Percentiles rank a stretch among this genome's conserved stretches.
Conservation (phyloP, 2,797 vertebrate species). For the Pogoniulus pusillus region DNA sequence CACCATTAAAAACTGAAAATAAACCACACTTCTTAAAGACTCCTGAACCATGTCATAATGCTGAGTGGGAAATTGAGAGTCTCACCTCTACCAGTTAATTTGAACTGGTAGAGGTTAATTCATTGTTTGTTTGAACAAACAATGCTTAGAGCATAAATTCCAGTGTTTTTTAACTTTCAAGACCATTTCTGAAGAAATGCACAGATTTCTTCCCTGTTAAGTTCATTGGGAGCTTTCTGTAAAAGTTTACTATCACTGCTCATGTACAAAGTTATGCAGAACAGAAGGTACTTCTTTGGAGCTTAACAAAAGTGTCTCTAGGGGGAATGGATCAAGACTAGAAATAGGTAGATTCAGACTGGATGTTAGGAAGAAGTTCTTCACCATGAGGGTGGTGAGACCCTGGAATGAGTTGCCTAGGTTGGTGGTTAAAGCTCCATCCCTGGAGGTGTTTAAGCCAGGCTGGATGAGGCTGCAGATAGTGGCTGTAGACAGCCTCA, state of each 20-base stretch:
- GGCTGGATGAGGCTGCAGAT: too few species aligned
- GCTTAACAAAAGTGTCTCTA: neutral
- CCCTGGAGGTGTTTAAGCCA: too few species aligned
- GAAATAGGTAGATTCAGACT: too few species aligned
- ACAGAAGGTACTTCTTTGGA: neutral
- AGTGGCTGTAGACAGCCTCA: too few species aligned
- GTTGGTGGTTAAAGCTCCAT: too few species aligned
- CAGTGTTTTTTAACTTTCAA: neutral
- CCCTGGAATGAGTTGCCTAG: too few species aligned
- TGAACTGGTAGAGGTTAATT: too few species aligned
- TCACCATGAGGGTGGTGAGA: too few species aligned
- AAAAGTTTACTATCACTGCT: neutral
- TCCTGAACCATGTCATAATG: neutral
- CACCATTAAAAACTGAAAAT: neutral
- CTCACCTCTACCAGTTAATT: neutral
- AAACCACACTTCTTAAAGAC: neutral
- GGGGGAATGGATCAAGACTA: too few species aligned
- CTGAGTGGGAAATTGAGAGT: neutral
- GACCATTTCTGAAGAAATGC: neutral
- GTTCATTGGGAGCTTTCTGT: neutral
- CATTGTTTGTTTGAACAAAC: neutral
- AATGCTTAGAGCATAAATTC: neutral
- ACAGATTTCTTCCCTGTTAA: neutral
- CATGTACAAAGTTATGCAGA: neutral
- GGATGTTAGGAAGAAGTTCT: too few species aligned